A percentile compares a stretch with the other conserved stretches of the same genome.
phyloP scores from a whole-genome alignment of 2,888 invertebrate genomes.

The Drosophila ezoana region DNA sequence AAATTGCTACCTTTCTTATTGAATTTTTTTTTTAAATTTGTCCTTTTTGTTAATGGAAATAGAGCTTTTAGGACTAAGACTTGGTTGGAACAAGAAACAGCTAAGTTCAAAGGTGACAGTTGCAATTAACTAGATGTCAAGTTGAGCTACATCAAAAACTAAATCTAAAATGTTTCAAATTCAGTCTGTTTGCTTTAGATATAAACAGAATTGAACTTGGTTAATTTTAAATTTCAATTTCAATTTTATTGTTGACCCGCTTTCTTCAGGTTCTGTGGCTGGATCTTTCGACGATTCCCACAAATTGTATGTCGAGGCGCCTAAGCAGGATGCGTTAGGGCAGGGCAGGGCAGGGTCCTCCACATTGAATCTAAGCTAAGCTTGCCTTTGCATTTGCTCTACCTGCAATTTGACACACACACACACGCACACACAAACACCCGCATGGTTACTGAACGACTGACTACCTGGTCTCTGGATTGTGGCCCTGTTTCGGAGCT shows the following conservation, averaged over 20 bases:
- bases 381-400: slow-evolving; percentile 11
- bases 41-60: too few relatives aligned
- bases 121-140: too few relatives aligned
- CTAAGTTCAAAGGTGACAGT: too few relatives aligned
- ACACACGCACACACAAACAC: slow-evolving; percentile 6
- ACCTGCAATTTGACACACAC: slow-evolving; percentile 21
- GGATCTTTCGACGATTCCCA: not conserved
- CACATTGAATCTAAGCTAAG: slow-evolving; percentile 13
- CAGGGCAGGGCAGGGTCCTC: slow-evolving; percentile 38
- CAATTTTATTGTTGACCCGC: too few relatives aligned
- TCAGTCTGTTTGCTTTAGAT: too few relatives aligned
- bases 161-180: too few relatives aligned
- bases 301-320: not conserved
- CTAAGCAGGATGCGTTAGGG: slow-evolving; percentile 36
- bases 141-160: too few relatives aligned
- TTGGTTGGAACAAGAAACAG: too few relatives aligned
- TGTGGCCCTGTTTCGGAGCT: not conserved
- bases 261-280: not conserved
- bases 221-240: not conserved
- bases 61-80: too few relatives aligned
- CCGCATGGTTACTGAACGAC: slow-evolving; percentile 20
- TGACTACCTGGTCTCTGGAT: slow-evolving; percentile 50
- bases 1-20: too few relatives aligned
- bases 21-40: too few relatives aligned
- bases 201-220: too few relatives aligned